Evolutionary conservation across 2,113 vertebrate genomes (phyloP), one percentile per base, ranked within the genome.

Genomic region (Onychorhynchus coronatus): DNA sequence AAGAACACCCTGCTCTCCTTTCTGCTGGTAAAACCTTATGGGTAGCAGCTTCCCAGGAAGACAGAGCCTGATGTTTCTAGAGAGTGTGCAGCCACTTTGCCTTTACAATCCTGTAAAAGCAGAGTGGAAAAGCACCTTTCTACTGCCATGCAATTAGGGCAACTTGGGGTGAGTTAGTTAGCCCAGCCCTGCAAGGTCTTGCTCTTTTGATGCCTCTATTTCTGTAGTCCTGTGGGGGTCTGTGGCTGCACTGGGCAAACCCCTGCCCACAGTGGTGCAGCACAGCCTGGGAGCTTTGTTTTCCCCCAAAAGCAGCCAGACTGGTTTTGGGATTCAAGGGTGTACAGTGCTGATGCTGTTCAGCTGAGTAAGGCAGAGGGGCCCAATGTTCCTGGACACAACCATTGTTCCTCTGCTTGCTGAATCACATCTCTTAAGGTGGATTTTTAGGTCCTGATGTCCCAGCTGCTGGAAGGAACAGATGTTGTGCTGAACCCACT

Each of bases 351-450:
- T 68, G 23, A 37, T 28, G 14, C 27, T 73, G 27, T 65, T 74
- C 3, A 8, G 13, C 7, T 59, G 58, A 41, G 30, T 53, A 71
- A 74, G 13, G 25, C 35, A 46, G 42, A 55, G 25, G 6, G 20
- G 0, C 6, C 15, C 1, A 1, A 12, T 2, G 0, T 16, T 79
- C 7, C n/a, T 37, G 47, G 10, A 56, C 37, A 12, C 41, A 72
- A 0, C 11, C 14, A 14, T 37, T 76, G 16, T 11, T 72, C 20
- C 15, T 61, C 56, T 61, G 8, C 19, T 88, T 88, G n/a, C 27
- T 62, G 39, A 67, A 79, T 41, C 30, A 31, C 19, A 3, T 42
- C 3, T 47, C n/a, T n/a, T 58, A 52, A 3, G 49, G 11, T 70
- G 14, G 16, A 47, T 33, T 86, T 91, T 92, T 70, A 47, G n/a